These are phyloP conservation scores for Drosophila bipectinata DNA, from an alignment of 1,140 invertebrate genomes.

Conservation along the genomic window DNA sequence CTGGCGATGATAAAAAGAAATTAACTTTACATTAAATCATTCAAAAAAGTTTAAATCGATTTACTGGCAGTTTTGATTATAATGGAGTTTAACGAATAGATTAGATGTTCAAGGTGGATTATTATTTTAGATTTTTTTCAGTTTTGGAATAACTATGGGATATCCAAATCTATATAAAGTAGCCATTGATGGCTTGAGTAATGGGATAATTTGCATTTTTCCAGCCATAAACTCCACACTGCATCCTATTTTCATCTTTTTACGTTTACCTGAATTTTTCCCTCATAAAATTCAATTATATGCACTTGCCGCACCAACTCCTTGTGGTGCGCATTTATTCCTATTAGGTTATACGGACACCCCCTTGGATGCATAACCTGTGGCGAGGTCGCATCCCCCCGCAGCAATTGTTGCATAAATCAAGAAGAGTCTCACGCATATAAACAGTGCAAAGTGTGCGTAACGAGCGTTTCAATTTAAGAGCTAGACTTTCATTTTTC, in stretches of 20 bases:
- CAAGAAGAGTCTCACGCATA: slow-evolving; percentile 45
- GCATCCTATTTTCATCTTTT: background rate
- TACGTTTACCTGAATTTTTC: slow-evolving; percentile 21
- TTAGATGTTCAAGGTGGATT: background rate
- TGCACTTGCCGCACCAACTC: slow-evolving; percentile 43
- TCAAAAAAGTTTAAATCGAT: slow-evolving; percentile 16
- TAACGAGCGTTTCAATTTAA: slow-evolving; percentile 63
- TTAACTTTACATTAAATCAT: slow-evolving; percentile 55
- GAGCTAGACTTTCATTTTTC: slow-evolving; percentile 26
- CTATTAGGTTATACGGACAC: slow-evolving; percentile 46
- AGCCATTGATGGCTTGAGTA: background rate
- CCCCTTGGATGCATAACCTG: background rate
- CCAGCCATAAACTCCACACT: background rate
- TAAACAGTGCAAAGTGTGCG: slow-evolving; percentile 61
- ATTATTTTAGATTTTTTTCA: too few species aligned
- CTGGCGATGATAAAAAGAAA: slow-evolving; percentile 35
- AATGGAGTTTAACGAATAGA: background rate
- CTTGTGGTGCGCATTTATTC: slow-evolving; percentile 49
- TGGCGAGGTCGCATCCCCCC: slow-evolving; percentile 1
- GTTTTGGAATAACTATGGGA: too few species aligned
- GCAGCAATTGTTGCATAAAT: slow-evolving; percentile 62
- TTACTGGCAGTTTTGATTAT: slow-evolving; percentile 8
- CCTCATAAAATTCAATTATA: slow-evolving; percentile 55
- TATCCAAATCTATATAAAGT: too few species aligned
- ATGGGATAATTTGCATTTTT: background rate